phyloP scores from a whole-genome alignment of 2,113 vertebrate genomes.

The Hiodon alosoides region DNA sequence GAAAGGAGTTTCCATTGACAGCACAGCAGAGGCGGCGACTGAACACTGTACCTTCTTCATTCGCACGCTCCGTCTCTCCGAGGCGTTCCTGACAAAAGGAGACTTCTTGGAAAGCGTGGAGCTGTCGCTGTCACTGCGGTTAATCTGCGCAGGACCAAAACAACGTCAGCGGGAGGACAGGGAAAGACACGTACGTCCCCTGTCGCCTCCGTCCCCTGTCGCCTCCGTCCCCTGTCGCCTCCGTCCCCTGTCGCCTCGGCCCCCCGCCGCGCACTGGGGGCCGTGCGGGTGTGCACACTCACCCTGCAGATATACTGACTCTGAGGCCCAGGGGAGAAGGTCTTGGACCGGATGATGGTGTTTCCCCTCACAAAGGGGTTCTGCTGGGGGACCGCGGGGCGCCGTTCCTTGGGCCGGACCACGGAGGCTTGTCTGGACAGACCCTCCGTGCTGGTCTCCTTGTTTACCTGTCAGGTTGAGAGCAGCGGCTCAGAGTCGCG shows the following conservation, averaged over 20 bases:
- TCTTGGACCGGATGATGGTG: slow-evolving; percentile 97
- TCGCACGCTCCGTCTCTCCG: slow-evolving; percentile 87
- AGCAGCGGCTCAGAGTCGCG: no score
- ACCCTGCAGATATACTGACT: slow-evolving; percentile 97
- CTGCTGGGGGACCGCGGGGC: slow-evolving; percentile 65
- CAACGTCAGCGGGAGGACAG: background rate
- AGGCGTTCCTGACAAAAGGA: slow-evolving; percentile 85
- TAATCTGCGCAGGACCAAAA: slow-evolving; percentile 66
- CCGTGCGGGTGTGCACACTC: slow-evolving; percentile 40
- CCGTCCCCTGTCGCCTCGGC: background rate
- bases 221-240: no score
- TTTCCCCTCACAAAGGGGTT: slow-evolving; percentile 82
- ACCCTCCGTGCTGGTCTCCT: slow-evolving; percentile 81
- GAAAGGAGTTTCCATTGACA: background rate
- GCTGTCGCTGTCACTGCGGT: slow-evolving; percentile 96
- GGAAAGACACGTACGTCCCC: background rate
- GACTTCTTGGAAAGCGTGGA: slow-evolving; percentile 93
- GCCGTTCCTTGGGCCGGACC: slow-evolving; percentile 87
- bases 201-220: background rate
- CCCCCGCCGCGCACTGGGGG: background rate
- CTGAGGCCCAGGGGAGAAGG: slow-evolving; percentile 93
- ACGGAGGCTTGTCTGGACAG: slow-evolving; percentile 60
- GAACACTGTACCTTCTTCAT: slow-evolving; percentile 83
- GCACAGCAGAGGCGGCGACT: background rate
- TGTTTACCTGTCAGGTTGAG: slow-evolving; percentile 68